Percentiles rank a stretch among this genome's conserved stretches.
phyloP scores from a whole-genome alignment of 2,888 invertebrate species.

The Steinernema hermaphroditum region DNA sequence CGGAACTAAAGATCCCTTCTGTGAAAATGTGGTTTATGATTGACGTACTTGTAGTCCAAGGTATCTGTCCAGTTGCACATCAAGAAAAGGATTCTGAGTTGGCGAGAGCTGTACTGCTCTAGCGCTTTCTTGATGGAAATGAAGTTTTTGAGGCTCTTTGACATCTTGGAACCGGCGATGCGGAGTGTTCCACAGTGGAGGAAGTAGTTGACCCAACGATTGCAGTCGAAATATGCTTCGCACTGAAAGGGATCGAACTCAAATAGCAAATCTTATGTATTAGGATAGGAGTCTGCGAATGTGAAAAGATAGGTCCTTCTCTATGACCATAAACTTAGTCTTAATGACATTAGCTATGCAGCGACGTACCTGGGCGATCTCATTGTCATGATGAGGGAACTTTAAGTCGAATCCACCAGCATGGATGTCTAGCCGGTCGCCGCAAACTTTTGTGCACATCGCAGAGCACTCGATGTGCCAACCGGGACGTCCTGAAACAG shows the following conservation, averaged over 20 bases:
- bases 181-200: constrained; percentile 96
- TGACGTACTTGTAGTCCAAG: constrained; percentile 82
- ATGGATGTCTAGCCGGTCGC: constrained; percentile 88
- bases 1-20: constrained; percentile 65
- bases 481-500: constrained; percentile 77
- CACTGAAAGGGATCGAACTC: constrained; percentile 46
- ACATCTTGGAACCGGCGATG: constrained; percentile 98
- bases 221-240: constrained; percentile 83
- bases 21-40: too few species aligned
- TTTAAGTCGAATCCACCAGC: constrained; percentile 89
- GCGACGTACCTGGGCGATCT: constrained; percentile 69
- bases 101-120: constrained; percentile 74
- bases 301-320: too few species aligned
- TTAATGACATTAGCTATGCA: too few species aligned
- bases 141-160: constrained; percentile 74
- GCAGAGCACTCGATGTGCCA: constrained; percentile 99
- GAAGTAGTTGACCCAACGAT: constrained; percentile 95
- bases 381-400: constrained; percentile 99
- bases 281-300: too few species aligned
- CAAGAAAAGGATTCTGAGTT: constrained; percentile 87
- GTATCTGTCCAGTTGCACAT: constrained; percentile 97
- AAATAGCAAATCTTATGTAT: too few species aligned
- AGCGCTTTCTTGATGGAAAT: constrained; percentile 69
- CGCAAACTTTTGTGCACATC: constrained; percentile 87
- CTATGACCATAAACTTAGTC: too few species aligned